Evolutionary conservation across 2,888 invertebrate genomes (phyloP).

Genomic region (Phaedon cochleariae): DNA sequence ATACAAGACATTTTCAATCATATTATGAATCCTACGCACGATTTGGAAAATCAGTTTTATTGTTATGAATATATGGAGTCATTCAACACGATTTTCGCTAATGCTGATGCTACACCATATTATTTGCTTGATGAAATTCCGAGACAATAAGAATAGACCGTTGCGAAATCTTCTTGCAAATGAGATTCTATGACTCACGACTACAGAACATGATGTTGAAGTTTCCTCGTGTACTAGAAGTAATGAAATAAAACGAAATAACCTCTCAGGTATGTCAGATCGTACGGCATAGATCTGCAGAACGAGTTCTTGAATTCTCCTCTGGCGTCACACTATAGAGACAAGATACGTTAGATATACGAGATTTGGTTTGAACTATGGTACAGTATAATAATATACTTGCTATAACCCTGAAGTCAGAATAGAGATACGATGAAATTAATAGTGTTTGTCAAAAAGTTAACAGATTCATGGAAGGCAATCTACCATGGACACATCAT

Average conservation of each 20-base stretch:
- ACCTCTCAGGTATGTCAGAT: slow-evolving; percentile 42
- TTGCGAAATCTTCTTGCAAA: slow-evolving; percentile 25
- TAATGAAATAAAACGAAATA: slow-evolving; percentile 36
- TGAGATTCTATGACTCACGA: slow-evolving; percentile 37
- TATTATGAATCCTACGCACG: no score
- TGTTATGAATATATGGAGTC: not conserved
- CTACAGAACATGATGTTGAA: slow-evolving; percentile 31
- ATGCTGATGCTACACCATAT: not conserved
- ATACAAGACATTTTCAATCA: no score
- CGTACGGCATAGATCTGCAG: slow-evolving; percentile 41
- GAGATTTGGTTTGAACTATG: not conserved
- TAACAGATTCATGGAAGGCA: no score
- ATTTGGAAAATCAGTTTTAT: no score
- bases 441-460: no score
- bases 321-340: slow-evolving; percentile 12
- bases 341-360: not conserved
- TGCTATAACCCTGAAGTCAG: no score
- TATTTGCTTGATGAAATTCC: not conserved
- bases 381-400: not conserved
- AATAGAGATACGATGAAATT: not conserved
- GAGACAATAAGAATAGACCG: slow-evolving; percentile 12
- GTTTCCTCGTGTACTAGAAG: slow-evolving; percentile 35
- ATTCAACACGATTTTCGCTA: not conserved
- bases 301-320: slow-evolving; percentile 37
- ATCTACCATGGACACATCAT: no score